phyloP scores from a whole-genome alignment of 2,888 invertebrate genomes.

The Sinhomidia bicolor region DNA sequence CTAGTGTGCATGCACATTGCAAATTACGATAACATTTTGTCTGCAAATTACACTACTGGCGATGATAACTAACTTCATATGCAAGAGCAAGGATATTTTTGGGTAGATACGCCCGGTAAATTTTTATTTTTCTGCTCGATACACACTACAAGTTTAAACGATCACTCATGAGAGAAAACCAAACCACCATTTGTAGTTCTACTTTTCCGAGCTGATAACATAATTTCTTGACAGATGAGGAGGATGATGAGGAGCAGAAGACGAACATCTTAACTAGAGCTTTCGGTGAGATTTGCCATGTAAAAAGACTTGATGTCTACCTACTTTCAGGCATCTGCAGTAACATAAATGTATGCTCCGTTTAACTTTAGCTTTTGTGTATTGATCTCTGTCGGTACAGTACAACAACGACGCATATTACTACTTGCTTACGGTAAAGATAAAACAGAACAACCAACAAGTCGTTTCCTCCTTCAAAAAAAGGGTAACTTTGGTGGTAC shows the following conservation, averaged over 20 bases:
- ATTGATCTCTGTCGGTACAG: background rate
- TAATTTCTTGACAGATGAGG: conserved; percentile 44
- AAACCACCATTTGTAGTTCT: conserved; percentile 36
- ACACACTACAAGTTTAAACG: background rate
- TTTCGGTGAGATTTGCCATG: conserved; percentile 1
- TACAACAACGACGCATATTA: background rate
- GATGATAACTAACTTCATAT: background rate
- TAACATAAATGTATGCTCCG: background rate
- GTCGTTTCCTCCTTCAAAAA: conserved; percentile 1
- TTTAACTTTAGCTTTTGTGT: background rate
- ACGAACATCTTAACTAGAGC: too few species aligned
- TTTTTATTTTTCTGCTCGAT: background rate
- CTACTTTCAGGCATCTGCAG: background rate
- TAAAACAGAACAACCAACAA: background rate
- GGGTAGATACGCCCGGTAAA: conserved; percentile 26
- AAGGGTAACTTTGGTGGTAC: background rate
- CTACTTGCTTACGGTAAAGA: background rate
- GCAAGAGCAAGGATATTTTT: background rate
- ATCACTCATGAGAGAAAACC: conserved; percentile 38
- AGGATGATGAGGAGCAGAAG: background rate
- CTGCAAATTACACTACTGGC: background rate
- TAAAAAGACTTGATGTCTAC: background rate
- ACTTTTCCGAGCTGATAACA: conserved; percentile 40
- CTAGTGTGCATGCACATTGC: background rate
- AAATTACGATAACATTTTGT: background rate